Percentiles rank a stretch among this genome's conserved stretches.
Evolutionary conservation across 2,888 invertebrate genomes (phyloP).

Genomic region (Apantesis nais): DNA sequence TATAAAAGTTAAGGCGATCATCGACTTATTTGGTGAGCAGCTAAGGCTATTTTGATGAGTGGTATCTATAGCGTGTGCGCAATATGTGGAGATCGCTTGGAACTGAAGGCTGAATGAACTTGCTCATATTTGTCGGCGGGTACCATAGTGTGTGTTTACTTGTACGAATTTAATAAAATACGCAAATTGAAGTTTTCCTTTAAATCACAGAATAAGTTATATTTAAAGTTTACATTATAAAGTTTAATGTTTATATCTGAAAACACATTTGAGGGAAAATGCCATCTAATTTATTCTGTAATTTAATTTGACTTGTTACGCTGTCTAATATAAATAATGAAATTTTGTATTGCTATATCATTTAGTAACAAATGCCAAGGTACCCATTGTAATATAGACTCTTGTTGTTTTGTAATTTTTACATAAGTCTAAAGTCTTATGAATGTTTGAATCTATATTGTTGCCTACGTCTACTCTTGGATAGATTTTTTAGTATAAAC

Average conservation of each 20-base stretch:
- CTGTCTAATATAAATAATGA: slow-evolving; percentile 35
- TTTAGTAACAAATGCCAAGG: slow-evolving; percentile 44
- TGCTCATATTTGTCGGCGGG: slow-evolving; percentile 55
- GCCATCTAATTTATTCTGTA: slow-evolving; percentile 26
- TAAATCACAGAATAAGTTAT: slow-evolving; percentile 27
- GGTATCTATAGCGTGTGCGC: slow-evolving; percentile 12
- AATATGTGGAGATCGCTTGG: slow-evolving; percentile 25
- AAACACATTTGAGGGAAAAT: neutral
- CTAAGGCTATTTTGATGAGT: slow-evolving; percentile 17
- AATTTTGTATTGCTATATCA: slow-evolving; percentile 42
- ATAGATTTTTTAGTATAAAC: slow-evolving; percentile 35
- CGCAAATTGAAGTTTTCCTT: slow-evolving; percentile 10
- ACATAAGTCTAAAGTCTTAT: slow-evolving; percentile 42
- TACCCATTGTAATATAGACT: slow-evolving; percentile 34
- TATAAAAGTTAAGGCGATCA: neutral
- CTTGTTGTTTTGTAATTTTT: slow-evolving; percentile 35
- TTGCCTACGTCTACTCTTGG: slow-evolving; percentile 46
- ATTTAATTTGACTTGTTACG: slow-evolving; percentile 24
- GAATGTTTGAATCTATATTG: slow-evolving; percentile 50
- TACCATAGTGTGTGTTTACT: slow-evolving; percentile 27
- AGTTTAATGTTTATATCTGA: slow-evolving; percentile 8
- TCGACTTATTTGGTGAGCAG: slow-evolving; percentile 10
- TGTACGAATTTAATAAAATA: slow-evolving; percentile 38
- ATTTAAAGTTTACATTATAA: neutral
- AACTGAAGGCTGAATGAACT: slow-evolving; percentile 63